A percentile compares a stretch with the other conserved stretches of the same genome.
phyloP scores from a whole-genome alignment of 2,113 vertebrate species.

The Cathartes aura region DNA sequence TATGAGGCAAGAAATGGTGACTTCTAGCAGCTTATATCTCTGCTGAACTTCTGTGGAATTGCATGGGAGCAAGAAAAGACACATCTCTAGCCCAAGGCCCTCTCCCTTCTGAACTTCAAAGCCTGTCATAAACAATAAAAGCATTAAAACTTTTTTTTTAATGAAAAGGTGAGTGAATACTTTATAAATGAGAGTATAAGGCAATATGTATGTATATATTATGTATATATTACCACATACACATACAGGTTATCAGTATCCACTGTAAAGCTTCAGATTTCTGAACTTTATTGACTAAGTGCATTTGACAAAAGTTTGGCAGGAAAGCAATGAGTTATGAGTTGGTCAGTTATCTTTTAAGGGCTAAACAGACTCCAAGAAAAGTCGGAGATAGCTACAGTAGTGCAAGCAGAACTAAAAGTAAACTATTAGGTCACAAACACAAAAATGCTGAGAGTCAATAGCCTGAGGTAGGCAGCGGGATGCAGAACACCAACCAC shows the following conservation, averaged over 20 bases:
- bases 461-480: neutral
- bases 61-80: slow-evolving; percentile 2
- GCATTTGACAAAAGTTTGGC: neutral
- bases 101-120: slow-evolving; percentile 33
- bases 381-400: neutral
- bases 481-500: neutral
- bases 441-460: neutral
- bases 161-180: neutral
- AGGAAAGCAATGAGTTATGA: neutral
- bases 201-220: neutral
- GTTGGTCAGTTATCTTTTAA: neutral
- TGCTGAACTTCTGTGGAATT: neutral
- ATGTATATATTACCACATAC: neutral
- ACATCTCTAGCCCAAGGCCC: neutral
- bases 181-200: neutral
- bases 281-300: neutral
- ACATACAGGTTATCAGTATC: neutral
- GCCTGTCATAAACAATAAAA: neutral
- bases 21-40: neutral
- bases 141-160: neutral
- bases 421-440: slow-evolving; percentile 13
- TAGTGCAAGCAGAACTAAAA: neutral
- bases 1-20: neutral
- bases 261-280: neutral
- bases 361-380: neutral